Conservation (phyloP, 1,140 invertebrate genomes). For the Hypothenemus hampei region DNA sequence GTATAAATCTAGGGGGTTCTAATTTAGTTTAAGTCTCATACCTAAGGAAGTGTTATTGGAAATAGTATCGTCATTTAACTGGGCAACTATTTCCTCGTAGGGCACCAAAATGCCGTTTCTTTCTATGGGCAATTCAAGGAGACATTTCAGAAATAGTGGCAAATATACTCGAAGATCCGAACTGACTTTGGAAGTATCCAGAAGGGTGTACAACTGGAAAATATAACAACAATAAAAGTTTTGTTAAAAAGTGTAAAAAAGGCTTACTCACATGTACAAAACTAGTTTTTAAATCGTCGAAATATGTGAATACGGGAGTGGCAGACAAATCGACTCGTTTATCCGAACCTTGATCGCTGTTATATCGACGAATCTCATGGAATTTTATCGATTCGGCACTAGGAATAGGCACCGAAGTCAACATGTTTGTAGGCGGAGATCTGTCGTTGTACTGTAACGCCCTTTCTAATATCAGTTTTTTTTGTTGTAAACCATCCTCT, state of each 20-base stretch:
- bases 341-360: constrained; percentile 51
- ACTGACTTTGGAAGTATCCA: constrained; percentile 66
- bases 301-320: constrained; percentile 68
- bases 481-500: constrained; percentile 60
- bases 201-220: constrained; percentile 59
- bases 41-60: constrained; percentile 55
- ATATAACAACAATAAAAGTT: constrained; percentile 3
- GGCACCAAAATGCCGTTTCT: constrained; percentile 56
- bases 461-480: constrained; percentile 56
- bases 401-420: constrained; percentile 67
- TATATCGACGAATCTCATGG: constrained; percentile 59
- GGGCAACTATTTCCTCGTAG: constrained; percentile 69
- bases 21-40: constrained; percentile 12
- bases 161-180: constrained; percentile 62
- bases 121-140: constrained; percentile 62
- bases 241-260: no score
- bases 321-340: constrained; percentile 57
- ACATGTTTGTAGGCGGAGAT: constrained; percentile 59
- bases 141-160: constrained; percentile 63
- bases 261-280: constrained; percentile 73
- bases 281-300: constrained; percentile 76
- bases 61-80: constrained; percentile 70
- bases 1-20: not conserved
- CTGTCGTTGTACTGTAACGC: constrained; percentile 76
- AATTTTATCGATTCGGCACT: constrained; percentile 63